A percentile compares a stretch with the other conserved stretches of the same genome.
phyloP scores from a whole-genome alignment of 2,113 vertebrate genomes.

The Syrmaticus mikado region DNA sequence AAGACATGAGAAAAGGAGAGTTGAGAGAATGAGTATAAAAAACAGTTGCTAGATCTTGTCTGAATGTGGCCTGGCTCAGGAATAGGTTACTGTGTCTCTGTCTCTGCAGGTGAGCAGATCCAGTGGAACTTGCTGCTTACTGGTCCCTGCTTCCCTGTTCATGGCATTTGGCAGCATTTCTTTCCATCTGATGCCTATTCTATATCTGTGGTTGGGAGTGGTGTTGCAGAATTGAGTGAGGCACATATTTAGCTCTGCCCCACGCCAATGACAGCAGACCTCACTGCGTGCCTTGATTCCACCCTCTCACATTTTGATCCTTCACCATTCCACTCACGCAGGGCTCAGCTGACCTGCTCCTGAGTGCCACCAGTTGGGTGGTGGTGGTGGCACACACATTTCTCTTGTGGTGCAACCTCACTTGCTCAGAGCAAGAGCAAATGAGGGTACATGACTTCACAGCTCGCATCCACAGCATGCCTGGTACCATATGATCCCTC shows the following conservation, averaged over 20 bases:
- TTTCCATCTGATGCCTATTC: not conserved
- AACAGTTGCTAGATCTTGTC: not conserved
- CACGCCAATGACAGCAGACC: not conserved
- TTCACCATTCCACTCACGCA: not conserved
- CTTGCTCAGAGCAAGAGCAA: not conserved
- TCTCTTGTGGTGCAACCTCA: not conserved
- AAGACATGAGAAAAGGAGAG: not conserved
- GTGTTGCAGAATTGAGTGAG: not conserved
- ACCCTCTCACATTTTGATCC: not conserved
- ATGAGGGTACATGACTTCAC: not conserved
- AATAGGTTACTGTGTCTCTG: not conserved
- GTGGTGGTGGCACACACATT: not conserved
- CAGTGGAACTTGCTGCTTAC: no score
- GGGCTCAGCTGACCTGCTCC: not conserved
- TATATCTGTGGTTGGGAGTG: not conserved
- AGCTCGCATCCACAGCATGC: no score
- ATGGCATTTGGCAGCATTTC: not conserved
- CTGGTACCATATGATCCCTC: not conserved
- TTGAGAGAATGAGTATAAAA: not conserved
- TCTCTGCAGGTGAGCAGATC: not conserved
- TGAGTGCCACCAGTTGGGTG: not conserved
- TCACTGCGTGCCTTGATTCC: not conserved
- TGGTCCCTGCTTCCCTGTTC: not conserved
- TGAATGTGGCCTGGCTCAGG: not conserved
- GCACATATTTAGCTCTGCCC: not conserved